Evolutionary conservation across 2,888 invertebrate genomes (phyloP), one percentile per base, ranked within the genome.

Genomic region (Netelia melanura): DNA sequence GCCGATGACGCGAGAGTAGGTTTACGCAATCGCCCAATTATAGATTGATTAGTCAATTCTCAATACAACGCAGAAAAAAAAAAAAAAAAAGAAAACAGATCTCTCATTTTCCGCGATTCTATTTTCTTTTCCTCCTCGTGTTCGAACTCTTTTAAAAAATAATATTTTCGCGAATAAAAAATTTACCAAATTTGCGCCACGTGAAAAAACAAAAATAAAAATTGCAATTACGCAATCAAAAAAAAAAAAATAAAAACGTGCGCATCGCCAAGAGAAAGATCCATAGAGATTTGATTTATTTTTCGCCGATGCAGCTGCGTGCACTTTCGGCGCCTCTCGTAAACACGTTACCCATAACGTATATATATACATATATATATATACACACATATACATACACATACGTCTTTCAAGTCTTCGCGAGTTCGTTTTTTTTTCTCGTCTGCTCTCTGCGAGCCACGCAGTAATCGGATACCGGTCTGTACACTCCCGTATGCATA

Each of bases 391-490:
- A 56, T 56, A 56, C 58, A 43, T 61, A 44, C 61, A 17, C 6
- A 58, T 61, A 17, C 54, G 21, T 43, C 17, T 44, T 61, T 44
- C 38, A 2, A 62, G 38, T 44, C 64, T 43, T 30, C 11, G 25
- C 58, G 52, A 71, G 74, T 38, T 76, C 77, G 30, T 30, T 72
- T 81, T 25, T 83, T 72, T 67, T 67, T 62, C 72, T 58, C 62
- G 43, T 54, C 64, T 62, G 52, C 38, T 76, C 84, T 85, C 81
- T 87, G 89, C 89, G 86, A 88, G 86, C 89, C 88, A 88, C 89
- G 89, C 90, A 86, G 91, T 91, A 91, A 92, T 90, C 89, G 88
- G 91, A 92, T 88, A 91, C 80, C 74, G 81, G 72, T 81, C 78
- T 17, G 44, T 44, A 21, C 74, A 67, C 64, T 43, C 89, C 75